Conservation (phyloP, 2,113 vertebrate species). For the Sorex fumeus region DNA sequence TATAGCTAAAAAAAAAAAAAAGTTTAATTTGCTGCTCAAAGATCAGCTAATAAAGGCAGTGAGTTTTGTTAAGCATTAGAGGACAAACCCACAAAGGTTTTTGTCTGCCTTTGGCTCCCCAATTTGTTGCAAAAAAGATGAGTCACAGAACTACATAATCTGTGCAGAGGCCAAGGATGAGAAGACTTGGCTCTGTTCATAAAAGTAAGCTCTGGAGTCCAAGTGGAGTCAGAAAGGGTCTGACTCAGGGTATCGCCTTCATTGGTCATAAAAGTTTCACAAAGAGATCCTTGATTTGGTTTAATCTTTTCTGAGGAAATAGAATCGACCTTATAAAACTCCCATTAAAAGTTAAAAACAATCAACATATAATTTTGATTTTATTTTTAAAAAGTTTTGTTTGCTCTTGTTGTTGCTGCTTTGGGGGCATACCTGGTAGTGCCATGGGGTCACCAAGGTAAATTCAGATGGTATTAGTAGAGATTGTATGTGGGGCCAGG, state of each 20-base stretch:
- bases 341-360: neutral
- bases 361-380: slow-evolving; percentile 10
- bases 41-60: neutral
- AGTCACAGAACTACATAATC: neutral
- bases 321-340: neutral
- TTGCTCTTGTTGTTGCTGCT: too few species aligned
- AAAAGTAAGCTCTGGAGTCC: neutral
- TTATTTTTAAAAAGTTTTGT: neutral
- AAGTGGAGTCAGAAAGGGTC: neutral
- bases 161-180: neutral
- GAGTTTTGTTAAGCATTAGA: neutral
- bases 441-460: too few species aligned
- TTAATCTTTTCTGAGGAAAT: neutral
- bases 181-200: neutral
- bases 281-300: neutral
- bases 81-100: neutral
- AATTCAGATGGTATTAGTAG: too few species aligned
- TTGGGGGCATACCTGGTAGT: too few species aligned
- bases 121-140: neutral
- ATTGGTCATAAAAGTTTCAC: neutral
- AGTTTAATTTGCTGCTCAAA: slow-evolving; percentile 31
- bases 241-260: neutral
- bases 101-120: neutral
- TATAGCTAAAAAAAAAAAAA: neutral
- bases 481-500: too few species aligned